Conservation (phyloP, 2,888 invertebrate species). For the Campoplex nolae region DNA sequence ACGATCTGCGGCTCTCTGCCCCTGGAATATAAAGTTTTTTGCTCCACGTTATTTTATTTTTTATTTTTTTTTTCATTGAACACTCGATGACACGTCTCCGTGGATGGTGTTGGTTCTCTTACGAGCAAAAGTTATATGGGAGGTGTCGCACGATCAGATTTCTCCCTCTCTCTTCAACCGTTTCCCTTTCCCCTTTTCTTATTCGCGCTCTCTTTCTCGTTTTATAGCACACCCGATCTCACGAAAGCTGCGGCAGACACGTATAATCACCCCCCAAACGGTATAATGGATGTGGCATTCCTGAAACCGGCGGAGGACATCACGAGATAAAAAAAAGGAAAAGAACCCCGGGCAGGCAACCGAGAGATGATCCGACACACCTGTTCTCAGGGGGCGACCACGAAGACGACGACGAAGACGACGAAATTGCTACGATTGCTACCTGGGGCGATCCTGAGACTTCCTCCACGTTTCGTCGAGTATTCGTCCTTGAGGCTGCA, state of each 20-base stretch:
- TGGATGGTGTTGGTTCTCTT: constrained; percentile 30
- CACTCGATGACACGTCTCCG: constrained; percentile 60
- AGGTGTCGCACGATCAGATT: constrained; percentile 60
- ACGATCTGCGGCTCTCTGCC: constrained; percentile 30
- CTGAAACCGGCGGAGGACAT: constrained; percentile 58
- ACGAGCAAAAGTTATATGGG: constrained; percentile 6
- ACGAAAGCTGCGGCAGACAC: constrained; percentile 59
- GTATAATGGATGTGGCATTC: constrained; percentile 68
- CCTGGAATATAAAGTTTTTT: constrained; percentile 52
- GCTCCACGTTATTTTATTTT: constrained; percentile 26
- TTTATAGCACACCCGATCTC: constrained; percentile 57
- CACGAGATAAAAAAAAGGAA: constrained; percentile 27
- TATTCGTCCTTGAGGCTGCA: constrained; percentile 58
- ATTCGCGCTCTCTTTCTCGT: constrained; percentile 20
- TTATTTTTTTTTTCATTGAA: constrained; percentile 45
- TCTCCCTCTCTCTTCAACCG: constrained; percentile 23
- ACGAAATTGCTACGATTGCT: constrained; percentile 53
- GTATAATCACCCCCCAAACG: constrained; percentile 67
- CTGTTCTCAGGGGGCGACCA: constrained; percentile 55
- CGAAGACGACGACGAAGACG: constrained; percentile 27
- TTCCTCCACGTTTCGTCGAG: constrained; percentile 43
- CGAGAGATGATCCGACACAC: constrained; percentile 62
- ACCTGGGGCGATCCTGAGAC: constrained; percentile 46
- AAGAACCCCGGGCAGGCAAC: not conserved
- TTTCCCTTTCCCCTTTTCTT: constrained; percentile 16